Conservation (phyloP, 2,113 vertebrate genomes). For the Cynoglossus semilaevis region DNA sequence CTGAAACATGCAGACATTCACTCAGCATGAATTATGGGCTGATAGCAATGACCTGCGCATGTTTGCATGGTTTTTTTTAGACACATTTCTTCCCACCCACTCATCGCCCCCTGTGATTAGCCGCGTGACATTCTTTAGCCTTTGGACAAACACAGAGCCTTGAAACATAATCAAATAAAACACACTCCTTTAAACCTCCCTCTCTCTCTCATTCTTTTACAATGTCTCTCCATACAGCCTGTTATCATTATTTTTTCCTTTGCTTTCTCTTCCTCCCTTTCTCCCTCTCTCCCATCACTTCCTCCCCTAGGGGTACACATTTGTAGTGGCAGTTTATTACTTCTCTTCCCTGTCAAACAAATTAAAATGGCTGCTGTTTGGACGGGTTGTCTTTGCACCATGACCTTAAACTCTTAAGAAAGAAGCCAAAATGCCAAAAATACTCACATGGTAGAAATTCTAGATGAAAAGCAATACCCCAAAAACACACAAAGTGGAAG, state of each 20-base stretch:
- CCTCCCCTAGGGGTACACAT: constrained; percentile 20
- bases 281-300: neutral
- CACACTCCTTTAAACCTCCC: constrained; percentile 51
- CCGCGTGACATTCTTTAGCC: constrained; percentile 71
- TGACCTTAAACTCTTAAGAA: constrained; percentile 54
- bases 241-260: constrained; percentile 58
- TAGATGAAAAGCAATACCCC: no score
- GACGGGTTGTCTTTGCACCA: constrained; percentile 49
- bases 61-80: constrained; percentile 47
- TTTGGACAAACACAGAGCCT: constrained; percentile 73
- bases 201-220: constrained; percentile 17
- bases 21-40: constrained; percentile 58
- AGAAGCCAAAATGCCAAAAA: constrained; percentile 1
- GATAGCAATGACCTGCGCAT: constrained; percentile 58
- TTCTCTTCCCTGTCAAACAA: constrained; percentile 64
- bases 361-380: constrained; percentile 72
- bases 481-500: no score
- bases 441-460: no score
- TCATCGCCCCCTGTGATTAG: constrained; percentile 57
- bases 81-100: constrained; percentile 52
- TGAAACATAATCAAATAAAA: constrained; percentile 71
- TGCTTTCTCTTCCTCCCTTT: constrained; percentile 14
- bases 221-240: constrained; percentile 46
- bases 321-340: constrained; percentile 61
- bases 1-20: constrained; percentile 30